phyloP scores from a whole-genome alignment of 2,888 invertebrate genomes.

The Scaptomyza cyrtandrae region DNA sequence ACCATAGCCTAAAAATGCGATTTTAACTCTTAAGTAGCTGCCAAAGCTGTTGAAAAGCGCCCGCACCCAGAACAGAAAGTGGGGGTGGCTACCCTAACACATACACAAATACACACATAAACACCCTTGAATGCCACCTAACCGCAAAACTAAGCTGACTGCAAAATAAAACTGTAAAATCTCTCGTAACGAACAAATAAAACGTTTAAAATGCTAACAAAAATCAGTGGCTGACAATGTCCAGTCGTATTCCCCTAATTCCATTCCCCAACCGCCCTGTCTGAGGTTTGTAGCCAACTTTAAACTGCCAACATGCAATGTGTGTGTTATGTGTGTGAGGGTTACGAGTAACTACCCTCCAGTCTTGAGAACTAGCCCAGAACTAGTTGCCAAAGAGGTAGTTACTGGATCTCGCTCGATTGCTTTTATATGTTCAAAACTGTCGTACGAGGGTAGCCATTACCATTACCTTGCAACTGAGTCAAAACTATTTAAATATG shows the following conservation, averaged over 20 bases:
- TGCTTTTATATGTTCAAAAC: too few relatives aligned
- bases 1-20: constrained; percentile 9
- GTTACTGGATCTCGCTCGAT: too few relatives aligned
- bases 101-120: constrained; percentile 8
- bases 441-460: too few relatives aligned
- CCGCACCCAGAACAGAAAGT: constrained; percentile 42
- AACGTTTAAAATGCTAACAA: constrained; percentile 74
- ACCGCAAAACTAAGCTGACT: constrained; percentile 72
- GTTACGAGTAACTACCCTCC: constrained; percentile 65
- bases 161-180: constrained; percentile 61
- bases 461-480: too few relatives aligned
- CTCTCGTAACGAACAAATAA: constrained; percentile 66
- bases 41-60: constrained; percentile 55
- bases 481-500: too few relatives aligned
- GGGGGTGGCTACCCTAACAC: constrained; percentile 29
- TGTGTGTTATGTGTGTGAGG: constrained; percentile 26
- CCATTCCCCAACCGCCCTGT: constrained; percentile 7
- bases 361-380: too few relatives aligned
- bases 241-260: neutral
- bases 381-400: too few relatives aligned
- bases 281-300: constrained; percentile 73
- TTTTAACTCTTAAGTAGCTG: constrained; percentile 54
- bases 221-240: constrained; percentile 79
- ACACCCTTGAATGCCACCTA: constrained; percentile 11
- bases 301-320: constrained; percentile 64